Evolutionary conservation across 2,888 invertebrate species (phyloP).

Genomic region (Athetis lepigone): DNA sequence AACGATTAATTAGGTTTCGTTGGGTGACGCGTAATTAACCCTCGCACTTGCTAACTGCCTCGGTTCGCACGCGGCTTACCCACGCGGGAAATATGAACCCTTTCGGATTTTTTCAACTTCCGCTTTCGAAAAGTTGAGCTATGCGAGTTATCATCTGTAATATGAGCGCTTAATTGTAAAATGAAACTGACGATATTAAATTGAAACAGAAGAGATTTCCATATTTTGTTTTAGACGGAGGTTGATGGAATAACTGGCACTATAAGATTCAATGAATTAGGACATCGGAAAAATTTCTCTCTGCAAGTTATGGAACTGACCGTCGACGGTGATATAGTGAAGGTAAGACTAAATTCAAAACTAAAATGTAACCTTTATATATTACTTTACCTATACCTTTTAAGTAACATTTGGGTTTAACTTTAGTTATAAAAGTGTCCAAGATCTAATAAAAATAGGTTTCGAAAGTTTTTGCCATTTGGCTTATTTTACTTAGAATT

Average conservation of each 20-base stretch:
- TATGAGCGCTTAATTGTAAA: background rate
- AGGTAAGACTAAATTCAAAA: constrained; percentile 87
- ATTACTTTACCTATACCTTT: background rate
- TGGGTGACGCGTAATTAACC: constrained; percentile 76
- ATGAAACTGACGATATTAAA: constrained; percentile 59
- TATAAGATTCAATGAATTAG: constrained; percentile 96
- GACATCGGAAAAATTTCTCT: constrained; percentile 96
- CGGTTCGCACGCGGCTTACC: constrained; percentile 45
- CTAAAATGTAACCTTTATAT: constrained; percentile 8
- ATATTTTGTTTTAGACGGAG: constrained; percentile 93
- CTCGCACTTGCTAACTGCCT: constrained; percentile 66
- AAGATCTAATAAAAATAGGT: constrained; percentile 20
- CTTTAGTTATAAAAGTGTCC: constrained; percentile 17
- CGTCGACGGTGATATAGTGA: constrained; percentile 96
- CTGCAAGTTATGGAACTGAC: constrained; percentile 97
- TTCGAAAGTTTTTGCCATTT: constrained; percentile 8
- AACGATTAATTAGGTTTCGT: constrained; percentile 77
- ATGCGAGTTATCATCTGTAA: constrained; percentile 14
- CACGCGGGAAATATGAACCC: constrained; percentile 57
- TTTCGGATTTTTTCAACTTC: constrained; percentile 42
- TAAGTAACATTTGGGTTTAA: constrained; percentile 5
- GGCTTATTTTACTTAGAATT: constrained; percentile 25
- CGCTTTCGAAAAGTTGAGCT: constrained; percentile 25
- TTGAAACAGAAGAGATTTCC: constrained; percentile 71
- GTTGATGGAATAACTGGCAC: constrained; percentile 96